Conservation (phyloP, 2,797 vertebrate species). For the Sarcoramphus papa region DNA sequence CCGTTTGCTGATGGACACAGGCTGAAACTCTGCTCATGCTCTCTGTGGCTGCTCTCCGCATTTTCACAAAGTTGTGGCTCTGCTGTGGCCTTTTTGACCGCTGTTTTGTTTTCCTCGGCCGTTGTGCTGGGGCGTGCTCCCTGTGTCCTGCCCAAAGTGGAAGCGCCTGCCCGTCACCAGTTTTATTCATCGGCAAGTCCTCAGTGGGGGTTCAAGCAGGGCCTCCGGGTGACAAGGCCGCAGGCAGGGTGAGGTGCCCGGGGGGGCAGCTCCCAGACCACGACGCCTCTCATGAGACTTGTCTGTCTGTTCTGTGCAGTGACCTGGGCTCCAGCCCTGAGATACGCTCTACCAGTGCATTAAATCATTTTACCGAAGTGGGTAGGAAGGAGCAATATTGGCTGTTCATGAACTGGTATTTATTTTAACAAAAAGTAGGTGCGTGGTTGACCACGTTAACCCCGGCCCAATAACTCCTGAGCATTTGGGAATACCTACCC, state of each 20-base stretch:
- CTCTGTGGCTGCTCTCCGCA: not conserved
- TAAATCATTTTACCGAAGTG: not conserved
- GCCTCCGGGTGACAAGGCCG: fast-evolving
- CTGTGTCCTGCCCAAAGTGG: not conserved
- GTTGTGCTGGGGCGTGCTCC: fast-evolving
- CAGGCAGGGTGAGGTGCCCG: not conserved
- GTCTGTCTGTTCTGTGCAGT: not conserved
- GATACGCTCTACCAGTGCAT: fast-evolving
- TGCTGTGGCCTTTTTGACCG: not conserved
- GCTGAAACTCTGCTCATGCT: not conserved
- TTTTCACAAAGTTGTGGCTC: not conserved
- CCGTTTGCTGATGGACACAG: not conserved
- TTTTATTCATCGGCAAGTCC: not conserved
- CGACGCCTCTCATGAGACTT: not conserved
- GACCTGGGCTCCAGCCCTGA: not conserved
- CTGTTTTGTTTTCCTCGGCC: not conserved
- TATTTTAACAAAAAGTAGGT: not conserved
- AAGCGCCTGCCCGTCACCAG: not conserved
- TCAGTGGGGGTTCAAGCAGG: fast-evolving
- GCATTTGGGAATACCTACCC: not conserved
- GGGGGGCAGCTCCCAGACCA: not conserved
- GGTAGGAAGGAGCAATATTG: not conserved
- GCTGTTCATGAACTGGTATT: not conserved
- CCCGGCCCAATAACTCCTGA: not conserved
- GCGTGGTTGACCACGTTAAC: not conserved